Evolutionary conservation across 2,113 vertebrate species (phyloP).

Genomic region (Oceanites oceanicus): DNA sequence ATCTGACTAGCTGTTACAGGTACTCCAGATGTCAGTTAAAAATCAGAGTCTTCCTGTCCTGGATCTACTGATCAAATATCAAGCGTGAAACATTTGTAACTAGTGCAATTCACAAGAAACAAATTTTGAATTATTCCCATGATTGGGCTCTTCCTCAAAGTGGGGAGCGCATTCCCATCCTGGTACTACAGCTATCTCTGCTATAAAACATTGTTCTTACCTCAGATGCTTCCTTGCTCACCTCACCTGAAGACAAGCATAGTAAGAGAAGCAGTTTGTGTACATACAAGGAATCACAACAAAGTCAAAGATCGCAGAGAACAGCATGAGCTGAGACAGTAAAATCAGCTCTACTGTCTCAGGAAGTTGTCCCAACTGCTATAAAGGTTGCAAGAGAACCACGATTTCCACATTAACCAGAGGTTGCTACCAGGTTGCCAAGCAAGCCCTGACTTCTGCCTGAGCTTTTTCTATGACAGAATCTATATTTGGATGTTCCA

Average conservation of each 20-base stretch:
- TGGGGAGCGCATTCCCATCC: rapidly evolving
- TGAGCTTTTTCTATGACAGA: not conserved
- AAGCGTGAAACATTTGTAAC: not conserved
- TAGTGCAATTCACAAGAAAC: rapidly evolving
- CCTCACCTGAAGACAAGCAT: not conserved
- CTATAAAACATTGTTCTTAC: not conserved
- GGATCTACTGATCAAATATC: not conserved
- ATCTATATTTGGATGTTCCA: not conserved
- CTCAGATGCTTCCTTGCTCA: not conserved
- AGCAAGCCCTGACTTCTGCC: not conserved
- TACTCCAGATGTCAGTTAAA: not conserved
- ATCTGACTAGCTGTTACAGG: not conserved
- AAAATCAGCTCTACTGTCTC: not conserved
- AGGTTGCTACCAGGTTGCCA: not conserved
- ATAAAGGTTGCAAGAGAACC: not conserved
- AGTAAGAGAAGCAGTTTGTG: not conserved
- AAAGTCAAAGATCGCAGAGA: not conserved
- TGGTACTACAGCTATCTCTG: not conserved
- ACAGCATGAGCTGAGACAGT: not conserved
- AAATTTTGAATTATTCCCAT: not conserved
- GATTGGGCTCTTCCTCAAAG: not conserved
- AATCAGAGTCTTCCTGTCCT: not conserved
- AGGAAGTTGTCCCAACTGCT: not conserved
- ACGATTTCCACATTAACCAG: not conserved
- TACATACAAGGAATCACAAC: not conserved